Base-by-base conservation (phyloP, 1,140 invertebrate genomes). In the Drosophila pandora region DNA sequence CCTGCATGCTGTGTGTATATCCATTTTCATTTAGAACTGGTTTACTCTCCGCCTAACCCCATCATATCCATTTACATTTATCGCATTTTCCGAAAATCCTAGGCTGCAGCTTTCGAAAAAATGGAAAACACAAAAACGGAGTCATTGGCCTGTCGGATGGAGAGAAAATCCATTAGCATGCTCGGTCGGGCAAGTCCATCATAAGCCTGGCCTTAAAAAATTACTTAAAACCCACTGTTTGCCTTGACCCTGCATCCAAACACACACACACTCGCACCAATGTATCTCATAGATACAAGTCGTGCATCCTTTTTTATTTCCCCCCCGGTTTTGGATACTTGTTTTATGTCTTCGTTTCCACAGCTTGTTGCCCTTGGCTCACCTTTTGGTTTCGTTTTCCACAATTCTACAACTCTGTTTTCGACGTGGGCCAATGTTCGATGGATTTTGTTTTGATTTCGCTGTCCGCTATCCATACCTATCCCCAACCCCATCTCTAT, bases 371-470 rank as follows among this genome's bases (percentile, higher is more conserved):
- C 81, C 79, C 75, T 78, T 71, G 60, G 41, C 60, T 77, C 77
- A 80, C 78, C 78, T 83, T 37, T 74, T 75, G 58, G 79, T 58
- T 83, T 78, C 64, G 22, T 39, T 39, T 78, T 88, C 64, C 88
- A 79, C 41, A 17, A 43, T 21, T 82, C 64, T 87, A 82, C 83
- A 87, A 82, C 82, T 87, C 50, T 87, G 77, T 87, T 84, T 85
- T 77, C 63, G 60, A 61, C 68, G 30, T 28, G 58, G 58, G 58
- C 58, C 39, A 67, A 43, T 45, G 32, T 63, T 87, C 83, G 75
- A 87, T 88, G 78, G 74, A 76, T 87, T 82, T 82, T 82, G 79
- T 82, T 74, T 87, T 67, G 72, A 74, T 83, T 83, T 49, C 75
- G 48, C 52, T 74, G 73, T 82, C 69, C 74, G 63, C 55, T 61